Evolutionary conservation across 2,888 invertebrate genomes (phyloP).

Genomic region (Nezara viridula): DNA sequence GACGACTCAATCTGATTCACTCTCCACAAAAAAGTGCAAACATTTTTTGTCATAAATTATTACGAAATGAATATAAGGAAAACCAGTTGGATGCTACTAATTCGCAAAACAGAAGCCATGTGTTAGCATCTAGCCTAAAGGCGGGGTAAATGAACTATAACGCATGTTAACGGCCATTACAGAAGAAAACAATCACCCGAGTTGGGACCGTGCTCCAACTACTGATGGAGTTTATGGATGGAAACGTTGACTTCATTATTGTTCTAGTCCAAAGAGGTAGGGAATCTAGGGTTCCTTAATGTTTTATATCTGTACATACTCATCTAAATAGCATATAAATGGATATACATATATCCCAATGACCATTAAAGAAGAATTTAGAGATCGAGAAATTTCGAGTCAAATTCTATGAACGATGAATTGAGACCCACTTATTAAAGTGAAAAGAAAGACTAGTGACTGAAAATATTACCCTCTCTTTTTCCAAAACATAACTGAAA

Average conservation of each 20-base stretch:
- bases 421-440: no score
- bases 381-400: no score
- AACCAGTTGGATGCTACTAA: background rate
- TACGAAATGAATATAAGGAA: no score
- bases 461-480: no score
- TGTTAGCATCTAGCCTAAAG: background rate
- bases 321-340: background rate
- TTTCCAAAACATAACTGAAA: no score
- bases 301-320: background rate
- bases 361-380: no score
- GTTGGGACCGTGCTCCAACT: background rate
- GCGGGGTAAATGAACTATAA: constrained; percentile 7
- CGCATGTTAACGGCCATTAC: constrained; percentile 6
- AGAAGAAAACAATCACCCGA: background rate
- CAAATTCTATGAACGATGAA: no score
- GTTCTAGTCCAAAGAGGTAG: background rate
- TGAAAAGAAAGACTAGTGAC: no score
- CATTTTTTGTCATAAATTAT: no score
- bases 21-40: no score
- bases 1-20: no score
- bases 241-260: background rate
- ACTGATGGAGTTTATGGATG: background rate
- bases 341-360: no score
- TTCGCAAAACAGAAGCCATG: background rate
- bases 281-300: background rate